Evolutionary conservation across 1,140 invertebrate genomes (phyloP).

Genomic region (Lithobius niger): DNA sequence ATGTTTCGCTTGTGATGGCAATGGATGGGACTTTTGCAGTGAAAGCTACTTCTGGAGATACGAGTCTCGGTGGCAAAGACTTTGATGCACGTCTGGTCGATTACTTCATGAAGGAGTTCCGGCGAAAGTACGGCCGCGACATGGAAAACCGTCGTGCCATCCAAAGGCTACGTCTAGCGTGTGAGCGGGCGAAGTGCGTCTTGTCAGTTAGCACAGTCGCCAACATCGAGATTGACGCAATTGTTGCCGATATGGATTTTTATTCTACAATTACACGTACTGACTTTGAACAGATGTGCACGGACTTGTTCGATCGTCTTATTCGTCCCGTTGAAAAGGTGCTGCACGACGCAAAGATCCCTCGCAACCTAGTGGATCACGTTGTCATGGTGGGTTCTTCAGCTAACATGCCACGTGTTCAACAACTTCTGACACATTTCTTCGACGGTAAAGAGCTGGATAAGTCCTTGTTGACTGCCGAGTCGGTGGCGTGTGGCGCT

Average conservation of each 20-base stretch:
- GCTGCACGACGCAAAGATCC: constrained; percentile 16
- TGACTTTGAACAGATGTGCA: constrained; percentile 17
- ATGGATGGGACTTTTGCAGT: constrained; percentile 32
- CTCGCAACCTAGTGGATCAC: constrained; percentile 15
- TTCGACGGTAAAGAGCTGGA: constrained; percentile 19
- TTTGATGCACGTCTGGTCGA: constrained; percentile 39
- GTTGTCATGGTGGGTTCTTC: constrained; percentile 23
- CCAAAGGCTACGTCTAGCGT: background rate
- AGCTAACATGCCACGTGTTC: constrained; percentile 21
- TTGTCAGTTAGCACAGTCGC: background rate
- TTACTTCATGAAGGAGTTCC: constrained; percentile 44
- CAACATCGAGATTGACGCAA: constrained; percentile 12
- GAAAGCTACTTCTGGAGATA: constrained; percentile 45
- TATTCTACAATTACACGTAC: constrained; percentile 12
- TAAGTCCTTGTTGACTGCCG: constrained; percentile 30
- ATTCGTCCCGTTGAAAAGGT: constrained; percentile 13
- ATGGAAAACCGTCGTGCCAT: constrained; percentile 6
- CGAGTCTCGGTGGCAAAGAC: constrained; percentile 23
- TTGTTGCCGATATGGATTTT: constrained; percentile 10
- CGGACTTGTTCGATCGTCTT: constrained; percentile 15
- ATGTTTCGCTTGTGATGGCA: constrained; percentile 15
- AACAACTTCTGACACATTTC: constrained; percentile 16
- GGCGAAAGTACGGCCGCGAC: constrained; percentile 19
- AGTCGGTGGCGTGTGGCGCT: constrained; percentile 34
- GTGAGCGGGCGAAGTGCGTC: constrained; percentile 6